These are phyloP conservation scores for Selenia dentaria DNA, from an alignment of 2,888 invertebrate genomes.

Conservation along the genomic window DNA sequence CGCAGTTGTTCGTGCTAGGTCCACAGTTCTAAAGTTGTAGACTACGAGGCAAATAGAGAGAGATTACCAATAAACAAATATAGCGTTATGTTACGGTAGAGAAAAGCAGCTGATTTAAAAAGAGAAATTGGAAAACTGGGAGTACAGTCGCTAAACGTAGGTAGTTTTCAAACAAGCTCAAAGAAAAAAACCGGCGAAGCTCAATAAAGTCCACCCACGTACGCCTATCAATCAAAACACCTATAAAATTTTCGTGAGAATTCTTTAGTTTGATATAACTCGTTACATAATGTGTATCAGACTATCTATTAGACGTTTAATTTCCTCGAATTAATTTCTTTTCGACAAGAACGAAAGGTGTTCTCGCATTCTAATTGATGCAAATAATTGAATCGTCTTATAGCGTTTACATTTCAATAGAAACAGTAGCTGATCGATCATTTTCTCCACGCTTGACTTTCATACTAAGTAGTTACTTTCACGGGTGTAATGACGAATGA, in stretches of 20 bases:
- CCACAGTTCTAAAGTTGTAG: no score
- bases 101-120: no score
- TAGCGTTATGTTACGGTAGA: no score
- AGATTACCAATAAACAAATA: no score
- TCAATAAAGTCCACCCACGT: slow-evolving; percentile 45
- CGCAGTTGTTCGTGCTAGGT: no score
- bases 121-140: no score
- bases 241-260: slow-evolving; percentile 47
- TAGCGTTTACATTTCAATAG: slow-evolving; percentile 39
- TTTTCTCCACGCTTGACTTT: slow-evolving; percentile 54
- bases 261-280: slow-evolving; percentile 36
- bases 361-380: slow-evolving; percentile 38
- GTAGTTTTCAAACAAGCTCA: slow-evolving; percentile 16
- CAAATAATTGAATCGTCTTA: slow-evolving; percentile 48
- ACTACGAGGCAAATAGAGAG: no score
- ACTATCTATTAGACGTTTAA: slow-evolving; percentile 30
- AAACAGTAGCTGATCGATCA: slow-evolving; percentile 58
- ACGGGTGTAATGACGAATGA: slow-evolving; percentile 50
- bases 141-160: background rate
- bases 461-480: slow-evolving; percentile 62
- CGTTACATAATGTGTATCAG: slow-evolving; percentile 39
- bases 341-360: slow-evolving; percentile 44
- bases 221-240: slow-evolving; percentile 46
- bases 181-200: slow-evolving; percentile 44
- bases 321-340: slow-evolving; percentile 39